These are phyloP conservation scores for Anoura caudifer DNA, from an alignment of 2,113 vertebrate species.

Conservation along the genomic window DNA sequence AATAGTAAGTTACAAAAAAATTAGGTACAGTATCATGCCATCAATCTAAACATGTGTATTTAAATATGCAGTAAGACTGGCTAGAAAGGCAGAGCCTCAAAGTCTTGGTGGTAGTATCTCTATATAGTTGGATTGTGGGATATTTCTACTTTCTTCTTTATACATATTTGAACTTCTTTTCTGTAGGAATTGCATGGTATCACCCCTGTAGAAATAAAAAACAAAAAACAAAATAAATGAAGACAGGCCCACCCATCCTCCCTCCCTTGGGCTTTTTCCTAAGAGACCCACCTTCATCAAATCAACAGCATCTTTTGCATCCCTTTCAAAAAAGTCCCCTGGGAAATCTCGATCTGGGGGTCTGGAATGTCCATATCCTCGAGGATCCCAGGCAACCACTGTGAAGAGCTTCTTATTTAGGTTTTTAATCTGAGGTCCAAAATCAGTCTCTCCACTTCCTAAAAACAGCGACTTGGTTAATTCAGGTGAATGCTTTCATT, in stretches of 20 bases:
- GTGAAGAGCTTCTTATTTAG: slow-evolving; percentile 88
- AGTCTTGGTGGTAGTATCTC: neutral
- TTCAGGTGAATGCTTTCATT: neutral
- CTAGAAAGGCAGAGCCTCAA: neutral
- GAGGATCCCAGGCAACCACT: slow-evolving; percentile 91
- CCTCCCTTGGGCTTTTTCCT: no score
- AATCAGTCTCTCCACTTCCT: slow-evolving; percentile 91
- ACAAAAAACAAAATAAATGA: neutral
- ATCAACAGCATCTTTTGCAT: slow-evolving; percentile 91
- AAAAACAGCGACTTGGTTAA: slow-evolving; percentile 39
- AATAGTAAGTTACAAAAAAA: neutral
- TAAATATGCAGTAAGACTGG: neutral
- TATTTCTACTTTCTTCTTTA: neutral
- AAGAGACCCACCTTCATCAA: slow-evolving; percentile 88
- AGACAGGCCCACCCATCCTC: neutral
- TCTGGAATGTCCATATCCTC: slow-evolving; percentile 92
- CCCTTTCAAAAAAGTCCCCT: slow-evolving; percentile 90
- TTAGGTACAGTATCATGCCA: neutral
- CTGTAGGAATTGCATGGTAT: neutral
- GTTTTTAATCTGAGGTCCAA: slow-evolving; percentile 88
- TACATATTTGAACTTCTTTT: neutral
- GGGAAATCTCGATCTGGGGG: slow-evolving; percentile 92
- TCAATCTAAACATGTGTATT: neutral
- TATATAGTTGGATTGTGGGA: neutral
- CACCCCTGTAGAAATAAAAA: neutral